phyloP scores from a whole-genome alignment of 1,140 invertebrate species.

The Euwallacea similis region DNA sequence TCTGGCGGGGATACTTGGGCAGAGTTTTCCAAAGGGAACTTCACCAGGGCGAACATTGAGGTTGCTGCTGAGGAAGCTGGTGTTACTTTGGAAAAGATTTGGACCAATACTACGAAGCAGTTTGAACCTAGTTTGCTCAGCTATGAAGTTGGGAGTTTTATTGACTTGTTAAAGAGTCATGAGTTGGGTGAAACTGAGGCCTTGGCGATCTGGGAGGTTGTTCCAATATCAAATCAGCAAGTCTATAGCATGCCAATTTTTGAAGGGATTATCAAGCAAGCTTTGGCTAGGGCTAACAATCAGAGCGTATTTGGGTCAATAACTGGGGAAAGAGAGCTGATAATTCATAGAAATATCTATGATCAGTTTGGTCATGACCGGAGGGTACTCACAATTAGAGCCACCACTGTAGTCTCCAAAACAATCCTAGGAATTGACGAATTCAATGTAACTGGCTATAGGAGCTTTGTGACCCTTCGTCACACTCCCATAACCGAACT shows the following conservation, averaged over 20 bases:
- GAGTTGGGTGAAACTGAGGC: not conserved
- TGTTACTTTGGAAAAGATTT: conserved; percentile 16
- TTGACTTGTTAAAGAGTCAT: not conserved
- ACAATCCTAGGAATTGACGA: too few species aligned
- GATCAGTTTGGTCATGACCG: conserved; percentile 3
- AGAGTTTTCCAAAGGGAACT: conserved; percentile 24
- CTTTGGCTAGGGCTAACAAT: not conserved
- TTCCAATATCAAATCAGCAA: conserved; percentile 1
- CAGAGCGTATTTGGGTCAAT: conserved; percentile 16
- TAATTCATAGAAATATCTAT: conserved; percentile 9
- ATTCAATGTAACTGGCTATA: too few species aligned
- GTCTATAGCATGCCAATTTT: conserved; percentile 18
- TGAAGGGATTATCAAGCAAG: conserved; percentile 1
- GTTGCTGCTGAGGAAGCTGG: not conserved
- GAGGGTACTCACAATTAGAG: not conserved
- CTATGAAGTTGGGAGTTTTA: conserved; percentile 6
- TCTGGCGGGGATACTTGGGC: conserved; percentile 7
- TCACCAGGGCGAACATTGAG: conserved; percentile 6
- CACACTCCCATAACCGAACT: too few species aligned
- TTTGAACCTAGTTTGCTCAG: not conserved
- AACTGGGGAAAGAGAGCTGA: not conserved
- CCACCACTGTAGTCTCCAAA: too few species aligned
- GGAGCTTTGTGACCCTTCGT: too few species aligned
- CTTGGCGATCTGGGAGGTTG: conserved; percentile 13
- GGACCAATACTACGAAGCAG: not conserved